Conservation (phyloP, 1,140 invertebrate species). For the Dreissena polymorpha region DNA sequence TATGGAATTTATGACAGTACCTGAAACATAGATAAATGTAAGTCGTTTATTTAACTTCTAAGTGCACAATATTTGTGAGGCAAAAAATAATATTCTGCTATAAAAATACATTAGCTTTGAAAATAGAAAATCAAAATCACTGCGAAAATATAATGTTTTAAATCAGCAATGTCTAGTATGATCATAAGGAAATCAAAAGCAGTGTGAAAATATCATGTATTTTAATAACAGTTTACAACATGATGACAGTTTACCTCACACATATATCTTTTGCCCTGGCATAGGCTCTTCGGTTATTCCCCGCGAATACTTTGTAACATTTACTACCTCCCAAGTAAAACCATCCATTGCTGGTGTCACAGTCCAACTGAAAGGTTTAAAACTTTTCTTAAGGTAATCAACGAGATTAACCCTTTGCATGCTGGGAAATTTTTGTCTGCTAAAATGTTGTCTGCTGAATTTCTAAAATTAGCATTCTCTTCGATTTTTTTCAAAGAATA, state of each 20-base stretch:
- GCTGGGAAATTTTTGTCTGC: no score
- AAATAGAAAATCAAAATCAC: no score
- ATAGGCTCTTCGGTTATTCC: slow-evolving; percentile 16
- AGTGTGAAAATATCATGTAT: neutral
- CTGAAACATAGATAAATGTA: neutral
- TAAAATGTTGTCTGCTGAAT: no score
- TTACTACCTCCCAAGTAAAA: neutral
- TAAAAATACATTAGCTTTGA: neutral
- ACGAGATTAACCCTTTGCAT: no score
- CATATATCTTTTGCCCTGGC: slow-evolving; percentile 23
- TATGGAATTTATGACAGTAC: neutral
- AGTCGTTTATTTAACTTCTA: no score
- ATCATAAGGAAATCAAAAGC: neutral
- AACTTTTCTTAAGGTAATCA: no score
- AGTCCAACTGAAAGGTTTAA: slow-evolving; percentile 6
- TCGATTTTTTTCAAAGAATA: no score
- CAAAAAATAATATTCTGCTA: neutral
- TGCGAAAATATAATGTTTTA: neutral
- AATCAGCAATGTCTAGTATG: neutral
- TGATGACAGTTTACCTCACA: slow-evolving; percentile 5
- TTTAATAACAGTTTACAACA: neutral
- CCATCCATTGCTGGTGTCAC: slow-evolving; percentile 38
- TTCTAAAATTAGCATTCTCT: no score
- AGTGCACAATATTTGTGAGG: neutral
- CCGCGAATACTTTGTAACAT: slow-evolving; percentile 43